These are phyloP conservation scores for Pseudococcus jackbeardsleyi DNA, from an alignment of 2,888 invertebrate genomes.

Conservation along the genomic window DNA sequence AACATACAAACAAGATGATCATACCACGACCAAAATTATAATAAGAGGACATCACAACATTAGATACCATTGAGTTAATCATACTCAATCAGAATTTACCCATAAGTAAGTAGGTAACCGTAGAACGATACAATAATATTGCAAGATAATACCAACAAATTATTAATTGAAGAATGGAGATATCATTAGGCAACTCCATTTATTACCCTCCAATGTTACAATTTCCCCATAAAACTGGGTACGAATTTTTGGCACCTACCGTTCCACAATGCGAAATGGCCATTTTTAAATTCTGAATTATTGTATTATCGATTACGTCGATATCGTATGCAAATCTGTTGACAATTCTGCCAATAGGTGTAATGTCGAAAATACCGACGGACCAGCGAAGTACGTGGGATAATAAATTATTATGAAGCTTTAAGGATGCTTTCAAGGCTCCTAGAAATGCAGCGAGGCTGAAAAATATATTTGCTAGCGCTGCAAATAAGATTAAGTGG, in stretches of 20 bases:
- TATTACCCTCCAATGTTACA: background rate
- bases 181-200: background rate
- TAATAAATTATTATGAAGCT: slow-evolving; percentile 66
- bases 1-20: background rate
- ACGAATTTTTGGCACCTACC: slow-evolving; percentile 1
- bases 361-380: slow-evolving; percentile 73
- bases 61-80: background rate
- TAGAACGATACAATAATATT: too few relatives aligned
- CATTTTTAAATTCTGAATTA: slow-evolving; percentile 13
- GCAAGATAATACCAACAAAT: too few relatives aligned
- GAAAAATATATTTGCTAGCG: slow-evolving; percentile 77
- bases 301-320: slow-evolving; percentile 76
- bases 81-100: background rate
- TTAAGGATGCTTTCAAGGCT: slow-evolving; percentile 74
- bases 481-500: slow-evolving; percentile 71
- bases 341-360: slow-evolving; percentile 72
- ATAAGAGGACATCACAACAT: background rate
- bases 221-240: background rate
- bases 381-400: slow-evolving; percentile 73
- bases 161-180: too few relatives aligned
- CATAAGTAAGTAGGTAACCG: background rate
- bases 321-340: slow-evolving; percentile 74
- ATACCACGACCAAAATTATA: background rate
- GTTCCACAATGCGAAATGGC: background rate
- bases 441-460: slow-evolving; percentile 80